Evolutionary conservation across 2,888 invertebrate genomes (phyloP).

Genomic region (Diachrysia chrysitis): DNA sequence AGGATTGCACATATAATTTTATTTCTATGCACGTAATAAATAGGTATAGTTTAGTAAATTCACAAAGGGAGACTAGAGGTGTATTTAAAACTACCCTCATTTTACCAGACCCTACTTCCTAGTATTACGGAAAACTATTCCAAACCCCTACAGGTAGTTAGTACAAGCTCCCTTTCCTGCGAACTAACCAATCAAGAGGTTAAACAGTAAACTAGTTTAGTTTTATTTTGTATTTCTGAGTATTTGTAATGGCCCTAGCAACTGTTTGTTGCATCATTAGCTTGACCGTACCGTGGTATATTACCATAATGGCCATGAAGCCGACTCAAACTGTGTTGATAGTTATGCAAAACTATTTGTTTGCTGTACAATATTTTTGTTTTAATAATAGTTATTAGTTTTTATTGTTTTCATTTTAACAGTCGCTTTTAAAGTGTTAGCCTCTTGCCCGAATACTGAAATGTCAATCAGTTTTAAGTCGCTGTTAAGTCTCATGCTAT

Average conservation of each 20-base stretch:
- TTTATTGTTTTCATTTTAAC: background rate
- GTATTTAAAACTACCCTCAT: background rate
- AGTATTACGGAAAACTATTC: background rate
- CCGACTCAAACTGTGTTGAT: slow-evolving; percentile 17
- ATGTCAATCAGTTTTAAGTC: too few relatives aligned
- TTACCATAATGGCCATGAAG: slow-evolving; percentile 38
- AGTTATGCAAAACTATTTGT: slow-evolving; percentile 25
- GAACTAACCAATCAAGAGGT: background rate
- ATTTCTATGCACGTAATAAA: too few relatives aligned
- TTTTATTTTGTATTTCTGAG: background rate
- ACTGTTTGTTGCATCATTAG: background rate
- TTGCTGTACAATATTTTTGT: slow-evolving; percentile 20
- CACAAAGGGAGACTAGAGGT: too few relatives aligned
- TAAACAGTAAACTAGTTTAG: background rate
- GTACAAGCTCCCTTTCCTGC: background rate
- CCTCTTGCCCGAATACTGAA: too few relatives aligned
- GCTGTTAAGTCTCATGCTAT: too few relatives aligned
- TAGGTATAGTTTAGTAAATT: too few relatives aligned
- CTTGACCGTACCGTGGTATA: slow-evolving; percentile 13
- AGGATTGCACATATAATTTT: too few relatives aligned
- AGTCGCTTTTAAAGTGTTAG: background rate
- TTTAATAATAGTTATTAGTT: background rate
- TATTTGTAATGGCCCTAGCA: slow-evolving; percentile 8
- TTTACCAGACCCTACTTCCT: background rate
- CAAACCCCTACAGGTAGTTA: background rate